Base-by-base conservation (phyloP, 2,797 vertebrate genomes). In the Masticophis lateralis region DNA sequence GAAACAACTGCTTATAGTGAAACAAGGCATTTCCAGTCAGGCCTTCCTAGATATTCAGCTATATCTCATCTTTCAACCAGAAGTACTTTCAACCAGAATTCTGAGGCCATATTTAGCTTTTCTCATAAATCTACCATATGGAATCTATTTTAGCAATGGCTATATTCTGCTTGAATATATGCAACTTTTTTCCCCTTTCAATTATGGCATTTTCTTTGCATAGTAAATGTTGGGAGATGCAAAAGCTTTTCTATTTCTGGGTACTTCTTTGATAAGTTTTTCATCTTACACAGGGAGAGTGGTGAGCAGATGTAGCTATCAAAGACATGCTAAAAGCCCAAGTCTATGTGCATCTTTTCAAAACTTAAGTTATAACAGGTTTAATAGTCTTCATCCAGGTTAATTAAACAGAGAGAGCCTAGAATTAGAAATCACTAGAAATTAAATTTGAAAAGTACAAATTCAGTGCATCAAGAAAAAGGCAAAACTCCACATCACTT, bases 131-230 rank as follows among this genome's bases (percentile, higher is more conserved):
- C 61, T 43, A 51, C 83, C 89, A 87, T 74, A 74, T 69, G 89
- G 92, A 93, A 74, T 60, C 86, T 69, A 88, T 91, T 93, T 93
- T 83, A 91, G 74, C 47, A 51, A 43, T 83, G 47, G 92, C 87
- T 93, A 51, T 88, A 63, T 89, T 91, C 87, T 93, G 47, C 87
- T 79, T 53, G 47, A 55, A 90, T 37, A 22, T 89, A 89, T 92
- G 91, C 79, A 89, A 79, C 66, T 87, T 53, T 22, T 37, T 25
- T 16, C 25, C 8, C 12, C 4, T 10, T 83, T 93, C 88, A 91
- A 91, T 89, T 89, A 93, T 47, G 66, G 66, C 43, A 57, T 93
- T 88, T 91, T 93, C 55, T 87, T 91, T 89, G 92, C 87, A 57
- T 63, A 86, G 63, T 93, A 63, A 93, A 93, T 86, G 83, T 32